Evolutionary conservation across 2,888 invertebrate genomes (phyloP).

Genomic region (Macaria liturata): DNA sequence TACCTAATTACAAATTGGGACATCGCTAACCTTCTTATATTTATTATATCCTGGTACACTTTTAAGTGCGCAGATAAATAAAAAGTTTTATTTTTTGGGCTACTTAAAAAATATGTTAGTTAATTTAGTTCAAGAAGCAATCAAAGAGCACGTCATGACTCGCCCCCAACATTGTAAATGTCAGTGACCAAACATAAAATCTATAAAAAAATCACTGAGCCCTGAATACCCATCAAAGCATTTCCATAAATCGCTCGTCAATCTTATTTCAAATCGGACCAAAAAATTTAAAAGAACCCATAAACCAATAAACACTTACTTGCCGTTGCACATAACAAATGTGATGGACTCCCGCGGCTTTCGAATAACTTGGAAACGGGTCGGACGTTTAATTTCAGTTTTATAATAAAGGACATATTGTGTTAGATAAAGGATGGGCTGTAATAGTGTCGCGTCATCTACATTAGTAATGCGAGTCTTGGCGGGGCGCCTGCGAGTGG

Average conservation of each 20-base stretch:
- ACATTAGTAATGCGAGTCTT: slow-evolving; percentile 71
- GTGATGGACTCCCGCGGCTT: slow-evolving; percentile 73
- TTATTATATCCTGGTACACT: background rate
- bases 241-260: slow-evolving; percentile 58
- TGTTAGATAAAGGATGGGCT: slow-evolving; percentile 78
- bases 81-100: too few species aligned
- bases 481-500: slow-evolving; percentile 63
- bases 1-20: slow-evolving; percentile 61
- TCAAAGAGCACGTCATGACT: background rate
- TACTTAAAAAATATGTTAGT: too few species aligned
- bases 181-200: slow-evolving; percentile 18
- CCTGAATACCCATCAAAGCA: slow-evolving; percentile 39
- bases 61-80: too few species aligned
- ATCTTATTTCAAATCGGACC: slow-evolving; percentile 54
- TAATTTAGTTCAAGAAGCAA: too few species aligned
- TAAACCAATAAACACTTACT: slow-evolving; percentile 73
- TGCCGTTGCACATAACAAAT: slow-evolving; percentile 60
- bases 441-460: slow-evolving; percentile 80
- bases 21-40: slow-evolving; percentile 49
- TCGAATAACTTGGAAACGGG: slow-evolving; percentile 71
- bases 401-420: slow-evolving; percentile 79
- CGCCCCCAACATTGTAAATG: slow-evolving; percentile 31
- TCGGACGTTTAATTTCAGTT: slow-evolving; percentile 74
- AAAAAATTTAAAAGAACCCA: slow-evolving; percentile 54
- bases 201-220: slow-evolving; percentile 32